A percentile compares a stretch with the other conserved stretches of the same genome.
Conservation (phyloP, 2,797 vertebrate genomes). For the Enteromius afrohamiltoni region DNA sequence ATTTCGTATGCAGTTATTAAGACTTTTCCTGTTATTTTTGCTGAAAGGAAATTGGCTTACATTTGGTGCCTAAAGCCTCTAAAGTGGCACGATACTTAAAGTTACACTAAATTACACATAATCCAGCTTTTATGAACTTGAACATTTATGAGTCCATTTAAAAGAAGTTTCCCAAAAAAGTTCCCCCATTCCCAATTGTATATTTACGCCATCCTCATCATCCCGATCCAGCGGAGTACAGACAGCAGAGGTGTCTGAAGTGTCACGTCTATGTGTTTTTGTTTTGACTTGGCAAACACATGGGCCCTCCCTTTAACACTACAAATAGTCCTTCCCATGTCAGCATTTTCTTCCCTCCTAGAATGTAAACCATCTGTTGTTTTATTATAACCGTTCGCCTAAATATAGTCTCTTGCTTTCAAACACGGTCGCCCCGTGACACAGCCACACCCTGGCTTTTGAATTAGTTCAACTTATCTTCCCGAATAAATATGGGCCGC, state of each 20-base stretch:
- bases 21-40: background rate
- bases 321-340: slow-evolving; percentile 57
- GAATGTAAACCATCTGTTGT: slow-evolving; percentile 52
- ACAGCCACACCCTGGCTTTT: slow-evolving; percentile 7
- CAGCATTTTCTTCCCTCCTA: slow-evolving; percentile 52
- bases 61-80: background rate
- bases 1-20: background rate
- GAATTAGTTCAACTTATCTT: slow-evolving; percentile 6
- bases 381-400: slow-evolving; percentile 34
- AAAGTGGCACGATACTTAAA: background rate
- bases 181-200: background rate
- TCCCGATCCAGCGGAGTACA: background rate
- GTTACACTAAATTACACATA: slow-evolving; percentile 10
- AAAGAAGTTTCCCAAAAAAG: background rate
- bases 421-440: background rate
- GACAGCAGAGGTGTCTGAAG: background rate
- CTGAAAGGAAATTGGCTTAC: background rate
- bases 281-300: slow-evolving; percentile 46
- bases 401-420: slow-evolving; percentile 18
- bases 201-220: background rate
- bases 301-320: slow-evolving; percentile 51
- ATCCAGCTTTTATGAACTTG: slow-evolving; percentile 8
- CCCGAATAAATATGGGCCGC: background rate
- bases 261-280: slow-evolving; percentile 31
- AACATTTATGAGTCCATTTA: background rate